Conservation (phyloP, 2,113 vertebrate species). For the Odobenus rosmarus region DNA sequence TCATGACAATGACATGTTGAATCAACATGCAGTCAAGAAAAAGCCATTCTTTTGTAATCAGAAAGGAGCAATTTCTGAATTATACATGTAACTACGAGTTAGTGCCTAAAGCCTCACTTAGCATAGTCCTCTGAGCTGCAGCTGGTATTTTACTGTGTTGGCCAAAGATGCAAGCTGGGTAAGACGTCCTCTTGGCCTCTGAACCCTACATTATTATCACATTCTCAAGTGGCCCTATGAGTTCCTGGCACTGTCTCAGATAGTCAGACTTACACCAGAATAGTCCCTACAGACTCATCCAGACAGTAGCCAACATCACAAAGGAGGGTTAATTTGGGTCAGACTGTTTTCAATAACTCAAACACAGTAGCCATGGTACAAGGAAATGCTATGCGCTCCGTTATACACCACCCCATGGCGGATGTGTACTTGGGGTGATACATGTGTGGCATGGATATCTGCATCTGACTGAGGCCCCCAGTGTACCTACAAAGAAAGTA, state of each 20-base stretch:
- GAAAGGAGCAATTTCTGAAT: neutral
- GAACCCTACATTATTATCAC: neutral
- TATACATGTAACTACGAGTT: neutral
- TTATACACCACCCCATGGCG: neutral
- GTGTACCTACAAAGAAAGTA: neutral
- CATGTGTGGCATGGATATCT: neutral
- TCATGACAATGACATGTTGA: conserved; percentile 11
- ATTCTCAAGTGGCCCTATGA: neutral
- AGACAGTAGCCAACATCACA: neutral
- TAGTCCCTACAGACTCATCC: neutral
- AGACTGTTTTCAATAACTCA: neutral
- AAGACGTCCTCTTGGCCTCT: neutral
- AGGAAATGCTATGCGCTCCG: neutral
- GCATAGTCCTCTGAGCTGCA: neutral
- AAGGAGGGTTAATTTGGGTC: conserved; percentile 1
- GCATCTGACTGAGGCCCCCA: neutral
- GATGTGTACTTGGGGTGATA: neutral
- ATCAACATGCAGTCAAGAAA: neutral
- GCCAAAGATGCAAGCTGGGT: neutral
- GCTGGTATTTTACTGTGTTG: neutral
- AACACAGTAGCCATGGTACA: neutral
- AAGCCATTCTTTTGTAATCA: neutral
- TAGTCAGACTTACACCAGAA: conserved; percentile 19
- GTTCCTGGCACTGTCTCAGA: neutral
- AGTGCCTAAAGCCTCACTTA: neutral